phyloP scores from a whole-genome alignment of 2,797 vertebrate species.

The Zenarchopterus dispar region DNA sequence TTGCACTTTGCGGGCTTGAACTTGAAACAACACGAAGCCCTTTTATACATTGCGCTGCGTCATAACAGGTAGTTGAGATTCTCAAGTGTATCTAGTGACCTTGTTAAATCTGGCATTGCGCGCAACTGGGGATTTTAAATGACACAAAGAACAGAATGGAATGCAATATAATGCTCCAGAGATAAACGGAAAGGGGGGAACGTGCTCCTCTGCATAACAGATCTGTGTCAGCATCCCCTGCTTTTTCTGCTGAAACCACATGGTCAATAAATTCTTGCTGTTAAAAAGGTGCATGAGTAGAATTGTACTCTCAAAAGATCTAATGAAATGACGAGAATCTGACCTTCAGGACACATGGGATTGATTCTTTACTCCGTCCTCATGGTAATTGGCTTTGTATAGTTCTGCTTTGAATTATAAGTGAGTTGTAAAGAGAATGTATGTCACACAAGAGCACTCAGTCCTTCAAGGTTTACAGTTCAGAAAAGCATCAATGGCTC shows the following conservation, averaged over 20 bases:
- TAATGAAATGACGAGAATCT: constrained; percentile 69
- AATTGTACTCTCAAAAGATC: constrained; percentile 62
- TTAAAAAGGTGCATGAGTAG: constrained; percentile 65
- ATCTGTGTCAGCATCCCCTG: constrained; percentile 62
- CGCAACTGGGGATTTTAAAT: constrained; percentile 32
- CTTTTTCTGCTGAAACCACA: constrained; percentile 59
- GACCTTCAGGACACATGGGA: constrained; percentile 76
- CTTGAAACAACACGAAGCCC: background rate
- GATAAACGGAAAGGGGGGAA: constrained; percentile 41
- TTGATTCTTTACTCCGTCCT: constrained; percentile 70
- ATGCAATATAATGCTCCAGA: constrained; percentile 26
- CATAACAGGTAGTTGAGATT: constrained; percentile 14
- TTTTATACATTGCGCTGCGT: background rate
- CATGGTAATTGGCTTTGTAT: constrained; percentile 73
- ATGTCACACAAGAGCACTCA: constrained; percentile 64
- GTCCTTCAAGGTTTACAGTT: constrained; percentile 74
- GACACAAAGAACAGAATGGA: constrained; percentile 26
- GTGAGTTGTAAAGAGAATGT: constrained; percentile 54
- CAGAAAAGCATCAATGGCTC: constrained; percentile 63
- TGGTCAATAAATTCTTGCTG: constrained; percentile 59
- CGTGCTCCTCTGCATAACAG: constrained; percentile 52
- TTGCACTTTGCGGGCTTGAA: constrained; percentile 5
- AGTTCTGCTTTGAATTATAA: constrained; percentile 73
- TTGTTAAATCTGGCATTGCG: constrained; percentile 34
- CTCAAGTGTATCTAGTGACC: constrained; percentile 24